Base-by-base conservation (phyloP, 2,797 vertebrate genomes). In the Tolypeutes matacus region DNA sequence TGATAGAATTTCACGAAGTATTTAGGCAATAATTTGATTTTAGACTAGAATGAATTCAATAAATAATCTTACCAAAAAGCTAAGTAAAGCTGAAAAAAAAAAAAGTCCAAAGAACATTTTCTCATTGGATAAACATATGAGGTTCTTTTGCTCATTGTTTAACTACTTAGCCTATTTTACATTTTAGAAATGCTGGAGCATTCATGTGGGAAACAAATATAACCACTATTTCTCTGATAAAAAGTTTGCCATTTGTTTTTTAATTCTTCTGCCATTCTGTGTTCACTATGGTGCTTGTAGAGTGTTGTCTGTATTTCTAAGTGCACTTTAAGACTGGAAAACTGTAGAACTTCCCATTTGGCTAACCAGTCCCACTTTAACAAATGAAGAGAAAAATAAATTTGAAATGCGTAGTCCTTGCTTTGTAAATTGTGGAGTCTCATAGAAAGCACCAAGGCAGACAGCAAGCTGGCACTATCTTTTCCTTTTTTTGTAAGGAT, bases 331-430 rank as follows among this genome's bases (percentile, higher is more conserved):
- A 90, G 15, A 3, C 21, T 80, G 17, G 49, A 76, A 64, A 15
- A 21, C n/a, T 36, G 13, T 49, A 77, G 8, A n/a, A 27, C 18
- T 64, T 91, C 36, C 20, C 60, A 25, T 23, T 64, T 92, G 62
- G 78, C 34, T 36, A 67, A 65, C 17, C 2, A 42, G 67, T 17
- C n/a, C 27, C 23, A 25, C 10, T 17, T 89, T 76, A 84, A 46
- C 65, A 94, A 94, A 39, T 67, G 58, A 64, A 39, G 58, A 62
- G 56, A 65, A 93, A 95, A 67, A 84, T 70, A 8, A 14, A n/a
- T 86, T 53, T 76, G 60, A 81, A 67, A 92, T 9, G 42, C 7
- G 0, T 2, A 64, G 9, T 84, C 58, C 51, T 56, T 62, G 17
- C 62, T 36, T 73, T 72, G 58, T 20, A 77, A 73, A 78, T 8